A percentile compares a stretch with the other conserved stretches of the same genome.
Evolutionary conservation across 2,113 vertebrate genomes (phyloP).

Genomic region (Hylia prasina): DNA sequence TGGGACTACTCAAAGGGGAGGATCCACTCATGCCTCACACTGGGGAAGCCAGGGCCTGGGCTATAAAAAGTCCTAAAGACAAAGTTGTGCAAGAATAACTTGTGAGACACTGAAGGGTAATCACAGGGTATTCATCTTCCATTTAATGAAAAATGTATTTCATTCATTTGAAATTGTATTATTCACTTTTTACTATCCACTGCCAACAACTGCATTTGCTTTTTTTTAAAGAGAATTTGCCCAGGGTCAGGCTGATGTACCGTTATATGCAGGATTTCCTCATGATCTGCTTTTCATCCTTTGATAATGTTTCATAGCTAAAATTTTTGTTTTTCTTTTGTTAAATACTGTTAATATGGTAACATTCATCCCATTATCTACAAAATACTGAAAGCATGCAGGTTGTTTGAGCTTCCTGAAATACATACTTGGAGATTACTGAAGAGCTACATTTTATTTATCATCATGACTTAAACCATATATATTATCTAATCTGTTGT

Average conservation of each 20-base stretch:
- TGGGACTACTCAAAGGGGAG: background rate
- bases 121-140: background rate
- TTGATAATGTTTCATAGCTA: background rate
- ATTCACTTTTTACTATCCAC: background rate
- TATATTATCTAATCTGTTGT: background rate
- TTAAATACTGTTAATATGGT: background rate
- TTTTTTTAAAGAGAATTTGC: background rate
- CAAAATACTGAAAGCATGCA: background rate
- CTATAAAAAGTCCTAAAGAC: background rate
- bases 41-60: background rate
- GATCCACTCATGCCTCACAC: background rate
- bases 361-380: background rate
- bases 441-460: background rate
- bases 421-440: background rate
- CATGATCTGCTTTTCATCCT: background rate
- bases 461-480: background rate
- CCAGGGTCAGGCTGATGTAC: background rate
- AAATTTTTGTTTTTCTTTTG: background rate
- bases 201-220: background rate
- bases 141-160: background rate
- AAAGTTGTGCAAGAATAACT: background rate
- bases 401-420: background rate
- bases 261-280: background rate
- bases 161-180: background rate
- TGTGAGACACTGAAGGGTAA: background rate